A percentile compares a stretch with the other conserved stretches of the same genome.
phyloP scores from a whole-genome alignment of 2,888 invertebrate species.

The Melieria picta region DNA sequence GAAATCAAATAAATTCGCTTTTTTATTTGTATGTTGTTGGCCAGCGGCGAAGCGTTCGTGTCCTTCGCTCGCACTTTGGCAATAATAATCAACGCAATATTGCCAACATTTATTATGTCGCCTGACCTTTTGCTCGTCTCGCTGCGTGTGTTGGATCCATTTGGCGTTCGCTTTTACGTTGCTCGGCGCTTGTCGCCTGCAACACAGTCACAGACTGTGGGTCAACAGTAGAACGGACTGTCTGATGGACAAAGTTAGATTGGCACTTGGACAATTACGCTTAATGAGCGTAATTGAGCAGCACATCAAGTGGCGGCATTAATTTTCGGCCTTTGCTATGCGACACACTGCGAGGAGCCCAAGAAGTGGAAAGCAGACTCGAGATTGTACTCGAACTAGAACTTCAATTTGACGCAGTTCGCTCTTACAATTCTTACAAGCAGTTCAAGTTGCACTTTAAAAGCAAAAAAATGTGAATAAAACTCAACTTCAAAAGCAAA shows the following conservation, averaged over 20 bases:
- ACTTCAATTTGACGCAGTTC: too few relatives aligned
- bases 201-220: constrained; percentile 3
- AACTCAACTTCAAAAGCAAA: too few relatives aligned
- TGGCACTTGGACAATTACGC: constrained; percentile 56
- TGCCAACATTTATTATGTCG: constrained; percentile 60
- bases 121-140: constrained; percentile 48
- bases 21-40: constrained; percentile 51
- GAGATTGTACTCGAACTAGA: too few relatives aligned
- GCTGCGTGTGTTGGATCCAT: not conserved
- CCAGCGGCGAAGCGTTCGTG: constrained; percentile 8
- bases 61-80: constrained; percentile 8
- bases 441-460: too few relatives aligned
- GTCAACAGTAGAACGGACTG: not conserved
- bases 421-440: too few relatives aligned
- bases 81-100: constrained; percentile 62
- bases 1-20: constrained; percentile 55
- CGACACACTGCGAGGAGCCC: too few relatives aligned
- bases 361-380: too few relatives aligned
- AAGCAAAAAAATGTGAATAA: too few relatives aligned
- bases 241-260: constrained; percentile 62
- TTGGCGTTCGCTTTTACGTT: not conserved
- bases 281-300: constrained; percentile 60
- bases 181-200: not conserved
- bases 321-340: not conserved
- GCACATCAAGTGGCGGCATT: constrained; percentile 7